phyloP scores from a whole-genome alignment of 1,140 invertebrate genomes.

The Solen grandis region DNA sequence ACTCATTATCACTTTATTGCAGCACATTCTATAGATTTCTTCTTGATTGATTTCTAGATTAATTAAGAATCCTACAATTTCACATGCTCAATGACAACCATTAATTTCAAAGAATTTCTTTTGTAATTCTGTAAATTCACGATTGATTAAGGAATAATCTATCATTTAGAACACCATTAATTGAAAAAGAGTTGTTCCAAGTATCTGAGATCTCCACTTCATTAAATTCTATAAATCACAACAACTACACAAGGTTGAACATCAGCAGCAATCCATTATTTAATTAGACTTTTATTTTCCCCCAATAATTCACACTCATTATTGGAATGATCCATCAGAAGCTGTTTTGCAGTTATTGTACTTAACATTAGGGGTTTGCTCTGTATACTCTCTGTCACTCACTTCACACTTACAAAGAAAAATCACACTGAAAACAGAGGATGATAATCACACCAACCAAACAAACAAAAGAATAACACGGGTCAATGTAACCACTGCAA shows the following conservation, averaged over 20 bases:
- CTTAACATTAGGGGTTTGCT: too few relatives aligned
- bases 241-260: neutral
- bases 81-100: neutral
- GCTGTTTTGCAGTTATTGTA: too few relatives aligned
- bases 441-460: slow-evolving; percentile 1
- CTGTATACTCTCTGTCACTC: too few relatives aligned
- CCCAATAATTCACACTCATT: neutral
- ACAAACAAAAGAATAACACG: too few relatives aligned
- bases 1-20: too few relatives aligned
- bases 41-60: neutral
- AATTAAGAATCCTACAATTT: neutral
- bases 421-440: neutral
- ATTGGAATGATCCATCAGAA: neutral
- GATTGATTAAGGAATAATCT: slow-evolving; percentile 1
- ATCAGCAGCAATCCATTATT: neutral
- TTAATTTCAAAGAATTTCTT: neutral
- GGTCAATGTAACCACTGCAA: too few relatives aligned
- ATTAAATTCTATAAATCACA: neutral
- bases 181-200: neutral
- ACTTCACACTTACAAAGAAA: too few relatives aligned
- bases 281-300: neutral
- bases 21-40: neutral
- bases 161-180: too few relatives aligned
- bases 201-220: neutral
- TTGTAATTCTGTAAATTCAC: neutral